Evolutionary conservation across 2,113 vertebrate species (phyloP), one percentile per base, ranked within the genome.

Genomic region (Microcebus jonahi): DNA sequence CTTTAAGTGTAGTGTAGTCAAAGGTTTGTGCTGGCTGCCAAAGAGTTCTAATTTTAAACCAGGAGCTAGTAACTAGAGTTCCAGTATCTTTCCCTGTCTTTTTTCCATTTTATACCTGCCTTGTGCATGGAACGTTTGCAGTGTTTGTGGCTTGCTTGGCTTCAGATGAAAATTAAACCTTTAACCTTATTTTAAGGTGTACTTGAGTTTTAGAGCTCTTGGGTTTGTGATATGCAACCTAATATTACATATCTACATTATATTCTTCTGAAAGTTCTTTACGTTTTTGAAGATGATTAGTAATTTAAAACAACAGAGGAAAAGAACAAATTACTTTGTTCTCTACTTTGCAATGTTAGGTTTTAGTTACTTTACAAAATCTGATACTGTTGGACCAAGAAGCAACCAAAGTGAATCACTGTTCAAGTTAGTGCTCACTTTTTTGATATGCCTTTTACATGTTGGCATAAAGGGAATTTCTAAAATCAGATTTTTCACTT

Each of bases 1-100:
- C 59, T 59, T 91, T 88, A 95, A 91, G 68, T 13, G 21, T 29
- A 63, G 25, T 29, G 27, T 80, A 85, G 68, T 84, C 70, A 88
- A 8, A 77, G 79, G 57, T 71, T 90, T 95, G 21, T 80, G 63
- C 82, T 94, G 55, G 39, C 73, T 87, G 70, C 92, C 61, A 91
- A 25, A 90, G 6, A 77, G 91, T 68, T 85, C 67, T 87, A n/a
- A 93, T 96, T 97, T 96, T 85, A 94, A 91, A 91, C 36, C 34
- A 39, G 71, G 79, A 96, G 71, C 65, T 91, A 84, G 48, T 80
- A 88, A 34, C 79, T 75, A 20, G 55, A 90, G 42, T 67, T 92
- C 17, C 12, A 59, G 8, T 96, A 31, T 90, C 36, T 92, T 65
- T 50, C 63, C 27, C 79, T 25, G 39, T 65, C 21, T 71, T 11